A percentile compares a stretch with the other conserved stretches of the same genome.
Evolutionary conservation across 2,113 vertebrate species (phyloP).

Genomic region (Prunella fulvescens): DNA sequence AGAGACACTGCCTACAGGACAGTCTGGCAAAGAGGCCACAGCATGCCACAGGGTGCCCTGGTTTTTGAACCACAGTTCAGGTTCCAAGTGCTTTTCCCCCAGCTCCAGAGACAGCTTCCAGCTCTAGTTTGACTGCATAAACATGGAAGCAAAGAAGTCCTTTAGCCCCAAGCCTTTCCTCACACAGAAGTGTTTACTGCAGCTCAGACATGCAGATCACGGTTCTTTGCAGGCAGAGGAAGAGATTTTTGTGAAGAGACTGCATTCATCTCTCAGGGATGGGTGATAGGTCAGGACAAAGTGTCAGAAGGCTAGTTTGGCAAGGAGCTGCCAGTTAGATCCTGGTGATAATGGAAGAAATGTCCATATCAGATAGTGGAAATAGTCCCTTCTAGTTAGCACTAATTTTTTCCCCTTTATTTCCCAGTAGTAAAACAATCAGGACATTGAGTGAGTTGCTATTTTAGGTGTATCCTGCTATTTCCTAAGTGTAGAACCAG

Average conservation of each 20-base stretch:
- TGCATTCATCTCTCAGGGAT: neutral
- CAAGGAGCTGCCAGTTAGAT: neutral
- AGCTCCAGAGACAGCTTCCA: neutral
- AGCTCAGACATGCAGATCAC: neutral
- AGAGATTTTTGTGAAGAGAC: neutral
- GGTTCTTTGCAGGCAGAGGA: neutral
- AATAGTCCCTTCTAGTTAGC: neutral
- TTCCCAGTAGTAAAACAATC: neutral
- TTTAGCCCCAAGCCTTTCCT: neutral
- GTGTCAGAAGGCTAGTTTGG: neutral
- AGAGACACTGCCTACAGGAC: neutral
- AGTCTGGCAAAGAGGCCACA: neutral
- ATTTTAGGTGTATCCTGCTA: neutral
- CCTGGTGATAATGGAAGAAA: neutral
- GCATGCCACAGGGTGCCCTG: fast-evolving
- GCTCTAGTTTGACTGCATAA: fast-evolving
- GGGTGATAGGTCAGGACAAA: neutral
- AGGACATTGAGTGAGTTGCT: neutral
- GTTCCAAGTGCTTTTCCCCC: neutral
- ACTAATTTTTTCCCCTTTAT: neutral
- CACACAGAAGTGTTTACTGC: fast-evolving
- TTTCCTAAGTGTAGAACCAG: neutral
- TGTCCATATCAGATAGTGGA: neutral
- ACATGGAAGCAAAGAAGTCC: neutral
- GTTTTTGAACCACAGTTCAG: neutral